Evolutionary conservation across 2,113 vertebrate species (phyloP), one percentile per base, ranked within the genome.

Genomic region (Polypterus bichir): DNA sequence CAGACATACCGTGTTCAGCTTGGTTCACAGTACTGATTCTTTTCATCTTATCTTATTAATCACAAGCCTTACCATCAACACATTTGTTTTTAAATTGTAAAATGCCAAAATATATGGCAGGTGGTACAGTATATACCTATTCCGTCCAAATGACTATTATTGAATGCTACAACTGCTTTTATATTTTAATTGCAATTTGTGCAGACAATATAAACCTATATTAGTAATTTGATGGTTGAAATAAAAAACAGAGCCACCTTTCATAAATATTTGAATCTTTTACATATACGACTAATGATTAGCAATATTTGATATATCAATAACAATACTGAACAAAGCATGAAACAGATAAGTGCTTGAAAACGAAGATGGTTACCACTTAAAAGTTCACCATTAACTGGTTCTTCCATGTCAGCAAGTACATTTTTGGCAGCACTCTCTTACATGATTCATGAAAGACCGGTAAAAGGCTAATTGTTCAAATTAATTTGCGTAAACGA

Each of bases 401-500:
- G 79, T 85, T 87, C 76, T 85, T 84, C 83, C 79, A 82, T 88
- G 84, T 88, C 83, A 84, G 81, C 82, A 54, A 83, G 83, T 78
- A 82, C 77, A 62, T 11, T 57, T 81, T 89, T 88, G 86, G 84
- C 90, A 89, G 86, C 80, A 87, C 76, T 80, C 83, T 90, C 83
- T 74, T 84, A 87, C 88, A 88, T 91, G 91, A 96, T 91, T 96
- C 89, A 93, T 93, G 88, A 89, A 89, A 85, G 87, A 91, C 89
- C 84, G 81, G 90, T 84, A 86, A 89, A 91, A 90, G 89, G 91
- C 90, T 97, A 97, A 97, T 94, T 93, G 90, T 93, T 94, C 88
- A 91, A 91, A 93, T 94, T 93, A 92, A 96, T 95, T 94, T 92
- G 89, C 77, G 84, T 93, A 92, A 93, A 93, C 84, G 87, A 91